A percentile compares a stretch with the other conserved stretches of the same genome.
Evolutionary conservation across 2,888 invertebrate species (phyloP).

Genomic region (Hololepta plana): DNA sequence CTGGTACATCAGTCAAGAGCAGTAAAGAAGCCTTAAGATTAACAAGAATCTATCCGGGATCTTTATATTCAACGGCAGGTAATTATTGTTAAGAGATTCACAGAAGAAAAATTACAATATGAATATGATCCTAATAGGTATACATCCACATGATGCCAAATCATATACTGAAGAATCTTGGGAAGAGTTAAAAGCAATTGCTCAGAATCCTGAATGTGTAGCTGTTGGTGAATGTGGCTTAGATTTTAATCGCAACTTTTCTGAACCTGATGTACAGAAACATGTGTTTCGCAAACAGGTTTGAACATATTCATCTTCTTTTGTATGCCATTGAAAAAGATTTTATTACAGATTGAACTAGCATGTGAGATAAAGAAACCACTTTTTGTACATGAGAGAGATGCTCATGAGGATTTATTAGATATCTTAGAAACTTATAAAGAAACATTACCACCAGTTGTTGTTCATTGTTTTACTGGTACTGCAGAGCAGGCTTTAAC

Average conservation of each 20-base stretch:
- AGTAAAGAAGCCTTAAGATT: slow-evolving; percentile 82
- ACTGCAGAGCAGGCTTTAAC: slow-evolving; percentile 63
- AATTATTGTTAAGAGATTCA: slow-evolving; percentile 11
- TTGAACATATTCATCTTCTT: slow-evolving; percentile 7
- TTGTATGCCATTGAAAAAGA: slow-evolving; percentile 1
- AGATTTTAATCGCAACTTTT: slow-evolving; percentile 88
- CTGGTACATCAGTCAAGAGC: slow-evolving; percentile 73
- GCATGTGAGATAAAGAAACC: slow-evolving; percentile 78
- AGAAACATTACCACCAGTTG: slow-evolving; percentile 50
- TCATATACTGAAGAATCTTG: slow-evolving; percentile 62
- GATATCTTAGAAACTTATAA: slow-evolving; percentile 42
- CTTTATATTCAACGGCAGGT: slow-evolving; percentile 83
- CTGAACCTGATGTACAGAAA: slow-evolving; percentile 72
- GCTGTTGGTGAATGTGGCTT: slow-evolving; percentile 89
- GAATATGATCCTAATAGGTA: slow-evolving; percentile 31
- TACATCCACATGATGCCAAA: slow-evolving; percentile 89
- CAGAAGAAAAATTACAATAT: not conserved
- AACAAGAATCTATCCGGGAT: slow-evolving; percentile 77
- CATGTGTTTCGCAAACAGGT: slow-evolving; percentile 78
- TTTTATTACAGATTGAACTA: slow-evolving; percentile 47
- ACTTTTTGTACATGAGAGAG: slow-evolving; percentile 79
- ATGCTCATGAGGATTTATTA: slow-evolving; percentile 73
- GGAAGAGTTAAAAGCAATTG: slow-evolving; percentile 58
- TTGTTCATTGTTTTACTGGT: slow-evolving; percentile 86
- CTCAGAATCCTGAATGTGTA: slow-evolving; percentile 73